Conservation (phyloP, 2,888 invertebrate species). For the Trissolcus japonicus region DNA sequence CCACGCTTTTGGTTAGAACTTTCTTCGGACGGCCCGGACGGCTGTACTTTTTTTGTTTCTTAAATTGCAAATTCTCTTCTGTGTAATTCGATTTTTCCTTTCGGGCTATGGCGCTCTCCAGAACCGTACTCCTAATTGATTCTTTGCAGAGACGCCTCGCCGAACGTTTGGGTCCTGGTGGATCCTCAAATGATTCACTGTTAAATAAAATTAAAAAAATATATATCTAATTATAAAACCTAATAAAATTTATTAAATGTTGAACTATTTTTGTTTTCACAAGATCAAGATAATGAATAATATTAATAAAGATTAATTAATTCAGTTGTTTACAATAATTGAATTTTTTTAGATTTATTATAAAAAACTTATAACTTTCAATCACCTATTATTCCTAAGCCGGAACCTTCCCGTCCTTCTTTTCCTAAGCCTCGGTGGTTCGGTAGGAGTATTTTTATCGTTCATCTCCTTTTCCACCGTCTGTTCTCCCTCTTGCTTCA, state of each 20-base stretch:
- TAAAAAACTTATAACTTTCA: background rate
- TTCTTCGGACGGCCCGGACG: slow-evolving; percentile 72
- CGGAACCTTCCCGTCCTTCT: slow-evolving; percentile 29
- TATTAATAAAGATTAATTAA: no score
- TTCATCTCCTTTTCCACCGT: slow-evolving; percentile 14
- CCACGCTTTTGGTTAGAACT: slow-evolving; percentile 2
- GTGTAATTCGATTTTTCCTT: slow-evolving; percentile 84
- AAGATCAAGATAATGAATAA: no score
- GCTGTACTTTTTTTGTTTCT: slow-evolving; percentile 68
- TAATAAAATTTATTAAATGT: no score
- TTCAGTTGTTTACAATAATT: no score
- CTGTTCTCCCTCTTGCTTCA: slow-evolving; percentile 43
- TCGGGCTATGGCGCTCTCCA: slow-evolving; percentile 84
- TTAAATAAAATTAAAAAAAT: slow-evolving; percentile 5
- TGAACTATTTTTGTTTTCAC: no score
- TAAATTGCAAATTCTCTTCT: slow-evolving; percentile 68
- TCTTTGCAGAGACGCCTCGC: slow-evolving; percentile 82
- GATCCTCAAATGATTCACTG: slow-evolving; percentile 68
- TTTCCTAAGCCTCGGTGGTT: slow-evolving; percentile 37
- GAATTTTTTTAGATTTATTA: no score
- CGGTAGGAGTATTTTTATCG: slow-evolving; percentile 18
- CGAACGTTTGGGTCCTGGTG: slow-evolving; percentile 79
- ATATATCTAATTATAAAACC: background rate
- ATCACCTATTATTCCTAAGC: slow-evolving; percentile 42
- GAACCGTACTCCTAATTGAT: slow-evolving; percentile 77